phyloP scores from a whole-genome alignment of 2,888 invertebrate species.

The Perithous albicinctus region DNA sequence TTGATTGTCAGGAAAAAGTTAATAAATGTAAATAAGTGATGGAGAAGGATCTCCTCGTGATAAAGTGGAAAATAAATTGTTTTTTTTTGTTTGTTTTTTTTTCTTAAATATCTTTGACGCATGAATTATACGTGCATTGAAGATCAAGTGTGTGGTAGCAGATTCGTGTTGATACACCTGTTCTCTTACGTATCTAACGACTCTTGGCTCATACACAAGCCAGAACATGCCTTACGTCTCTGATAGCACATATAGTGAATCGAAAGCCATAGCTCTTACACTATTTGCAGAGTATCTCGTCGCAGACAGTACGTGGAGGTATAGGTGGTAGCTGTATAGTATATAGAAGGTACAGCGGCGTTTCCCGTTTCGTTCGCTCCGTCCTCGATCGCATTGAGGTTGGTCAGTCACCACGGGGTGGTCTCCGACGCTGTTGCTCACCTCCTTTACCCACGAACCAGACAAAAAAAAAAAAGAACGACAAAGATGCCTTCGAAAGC shows the following conservation, averaged over 20 bases:
- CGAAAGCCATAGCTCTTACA: constrained; percentile 18
- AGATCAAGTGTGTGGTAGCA: not conserved
- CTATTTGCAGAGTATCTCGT: constrained; percentile 40
- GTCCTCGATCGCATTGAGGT: constrained; percentile 72
- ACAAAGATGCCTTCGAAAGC: not conserved
- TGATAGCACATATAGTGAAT: constrained; percentile 7
- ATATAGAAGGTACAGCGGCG: constrained; percentile 60
- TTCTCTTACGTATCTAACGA: constrained; percentile 18
- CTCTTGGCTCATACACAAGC: constrained; percentile 1
- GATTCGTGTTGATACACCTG: constrained; percentile 11
- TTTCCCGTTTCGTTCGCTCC: constrained; percentile 71
- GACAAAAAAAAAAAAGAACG: constrained; percentile 2
- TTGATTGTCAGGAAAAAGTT: no score
- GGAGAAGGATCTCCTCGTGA: no score
- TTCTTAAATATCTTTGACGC: not conserved
- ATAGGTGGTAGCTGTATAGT: constrained; percentile 29
- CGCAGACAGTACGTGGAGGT: constrained; percentile 23
- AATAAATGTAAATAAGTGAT: no score
- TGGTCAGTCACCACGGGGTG: constrained; percentile 75
- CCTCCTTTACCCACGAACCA: constrained; percentile 14
- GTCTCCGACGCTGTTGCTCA: constrained; percentile 43
- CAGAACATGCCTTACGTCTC: not conserved
- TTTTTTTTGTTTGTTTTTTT: no score
- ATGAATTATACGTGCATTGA: not conserved
- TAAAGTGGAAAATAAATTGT: no score